Conservation (phyloP, 2,888 invertebrate species). For the Margaritifera margaritifera region DNA sequence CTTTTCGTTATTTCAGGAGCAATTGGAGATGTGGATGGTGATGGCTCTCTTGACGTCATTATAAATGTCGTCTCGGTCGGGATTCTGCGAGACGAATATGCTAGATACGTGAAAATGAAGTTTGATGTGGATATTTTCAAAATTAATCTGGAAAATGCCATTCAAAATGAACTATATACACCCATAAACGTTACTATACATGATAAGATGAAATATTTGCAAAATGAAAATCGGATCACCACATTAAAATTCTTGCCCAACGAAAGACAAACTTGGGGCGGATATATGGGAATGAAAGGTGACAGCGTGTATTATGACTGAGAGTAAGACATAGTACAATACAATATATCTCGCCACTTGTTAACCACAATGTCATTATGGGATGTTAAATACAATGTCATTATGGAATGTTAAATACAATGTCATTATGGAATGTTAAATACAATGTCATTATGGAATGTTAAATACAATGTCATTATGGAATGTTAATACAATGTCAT, state of each 20-base stretch:
- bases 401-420: too few species aligned
- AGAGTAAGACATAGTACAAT: too few species aligned
- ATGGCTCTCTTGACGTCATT: constrained; percentile 57
- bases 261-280: constrained; percentile 42
- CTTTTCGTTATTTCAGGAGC: constrained; percentile 45
- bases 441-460: too few species aligned
- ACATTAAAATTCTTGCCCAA: constrained; percentile 35
- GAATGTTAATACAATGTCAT: too few species aligned
- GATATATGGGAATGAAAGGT: constrained; percentile 45
- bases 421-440: too few species aligned
- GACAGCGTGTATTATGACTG: constrained; percentile 28
- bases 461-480: too few species aligned
- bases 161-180: constrained; percentile 32
- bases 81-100: constrained; percentile 46
- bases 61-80: constrained; percentile 52
- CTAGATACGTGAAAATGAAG: constrained; percentile 52
- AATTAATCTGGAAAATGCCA: constrained; percentile 39
- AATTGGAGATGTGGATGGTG: constrained; percentile 66
- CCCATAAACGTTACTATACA: constrained; percentile 45
- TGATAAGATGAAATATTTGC: constrained; percentile 32
- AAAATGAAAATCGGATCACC: constrained; percentile 39
- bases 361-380: too few species aligned
- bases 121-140: constrained; percentile 50
- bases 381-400: too few species aligned
- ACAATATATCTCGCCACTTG: too few species aligned